Percentiles rank a stretch among this genome's conserved stretches.
Evolutionary conservation across 2,888 invertebrate species (phyloP).

Genomic region (Lymantria monacha): DNA sequence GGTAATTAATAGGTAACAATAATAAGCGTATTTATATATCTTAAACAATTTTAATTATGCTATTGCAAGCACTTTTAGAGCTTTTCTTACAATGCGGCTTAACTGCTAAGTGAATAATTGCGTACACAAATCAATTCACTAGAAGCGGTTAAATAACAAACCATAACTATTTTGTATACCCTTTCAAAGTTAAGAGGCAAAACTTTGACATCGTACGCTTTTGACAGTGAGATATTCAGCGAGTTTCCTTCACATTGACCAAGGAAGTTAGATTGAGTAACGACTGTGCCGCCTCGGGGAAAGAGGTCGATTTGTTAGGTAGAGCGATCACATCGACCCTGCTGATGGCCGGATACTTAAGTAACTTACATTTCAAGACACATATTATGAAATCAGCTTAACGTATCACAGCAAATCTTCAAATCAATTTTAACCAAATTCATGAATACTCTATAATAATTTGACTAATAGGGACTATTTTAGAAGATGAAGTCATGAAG

Average conservation of each 20-base stretch:
- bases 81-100: too few relatives aligned
- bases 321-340: slow-evolving; percentile 45
- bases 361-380: slow-evolving; percentile 39
- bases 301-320: slow-evolving; percentile 54
- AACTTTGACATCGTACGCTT: slow-evolving; percentile 1
- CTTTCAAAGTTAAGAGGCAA: neutral
- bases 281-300: slow-evolving; percentile 36
- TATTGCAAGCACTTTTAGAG: too few relatives aligned
- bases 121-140: neutral
- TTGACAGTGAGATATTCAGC: slow-evolving; percentile 34
- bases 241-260: slow-evolving; percentile 34
- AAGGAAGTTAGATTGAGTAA: slow-evolving; percentile 50
- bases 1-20: too few relatives aligned
- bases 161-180: neutral
- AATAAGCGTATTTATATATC: too few relatives aligned
- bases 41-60: too few relatives aligned
- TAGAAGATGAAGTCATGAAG: too few relatives aligned
- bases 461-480: too few relatives aligned
- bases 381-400: slow-evolving; percentile 20
- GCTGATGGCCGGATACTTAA: slow-evolving; percentile 51
- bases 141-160: neutral
- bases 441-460: too few relatives aligned
- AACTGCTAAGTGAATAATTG: slow-evolving; percentile 1
- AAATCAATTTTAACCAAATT: slow-evolving; percentile 11
- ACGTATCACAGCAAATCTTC: slow-evolving; percentile 11